Conservation (phyloP, 2,113 vertebrate species). For the Riparia riparia region DNA sequence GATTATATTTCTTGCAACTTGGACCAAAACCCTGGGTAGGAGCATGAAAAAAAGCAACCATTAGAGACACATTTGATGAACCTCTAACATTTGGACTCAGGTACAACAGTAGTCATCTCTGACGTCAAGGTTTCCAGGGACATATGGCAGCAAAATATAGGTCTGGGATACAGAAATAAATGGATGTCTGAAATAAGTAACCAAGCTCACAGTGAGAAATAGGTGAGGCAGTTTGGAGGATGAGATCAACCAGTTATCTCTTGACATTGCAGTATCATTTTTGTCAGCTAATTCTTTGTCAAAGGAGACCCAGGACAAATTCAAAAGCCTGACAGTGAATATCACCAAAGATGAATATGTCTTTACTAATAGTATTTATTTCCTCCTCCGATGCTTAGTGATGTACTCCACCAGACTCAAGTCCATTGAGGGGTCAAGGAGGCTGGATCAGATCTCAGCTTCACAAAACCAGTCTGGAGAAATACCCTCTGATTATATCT, state of each 20-base stretch:
- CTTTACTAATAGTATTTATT: not conserved
- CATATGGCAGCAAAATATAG: not conserved
- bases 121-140: not conserved
- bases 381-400: not conserved
- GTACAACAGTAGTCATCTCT: not conserved
- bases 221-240: not conserved
- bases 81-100: conserved; percentile 4
- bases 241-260: not conserved
- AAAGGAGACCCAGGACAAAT: not conserved
- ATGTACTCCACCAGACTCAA: not conserved
- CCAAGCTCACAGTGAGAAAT: conserved; percentile 4
- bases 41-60: not conserved
- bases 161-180: conserved; percentile 4
- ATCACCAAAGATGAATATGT: not conserved
- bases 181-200: conserved; percentile 15
- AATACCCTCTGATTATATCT: not conserved
- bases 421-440: not conserved
- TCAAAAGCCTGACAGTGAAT: not conserved
- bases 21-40: not conserved
- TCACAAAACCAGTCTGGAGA: not conserved
- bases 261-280: not conserved
- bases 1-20: not conserved
- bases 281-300: not conserved
- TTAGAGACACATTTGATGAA: conserved; percentile 1
- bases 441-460: not conserved